Evolutionary conservation across 2,797 vertebrate genomes (phyloP), one percentile per base, ranked within the genome.

Genomic region (Lithobates sylvaticus): DNA sequence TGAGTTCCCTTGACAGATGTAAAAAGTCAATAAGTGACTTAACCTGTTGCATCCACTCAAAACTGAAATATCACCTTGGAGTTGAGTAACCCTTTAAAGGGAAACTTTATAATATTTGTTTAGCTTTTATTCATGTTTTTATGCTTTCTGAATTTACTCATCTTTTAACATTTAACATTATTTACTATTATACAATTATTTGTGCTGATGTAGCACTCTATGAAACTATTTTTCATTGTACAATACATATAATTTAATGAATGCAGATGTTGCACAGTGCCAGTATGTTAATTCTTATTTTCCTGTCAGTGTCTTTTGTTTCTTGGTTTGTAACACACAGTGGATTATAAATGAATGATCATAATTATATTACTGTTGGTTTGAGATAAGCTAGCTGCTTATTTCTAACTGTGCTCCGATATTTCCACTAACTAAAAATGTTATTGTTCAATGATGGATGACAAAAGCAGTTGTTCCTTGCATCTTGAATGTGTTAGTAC

Each of bases 281-380:
- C 50, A 61, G 6, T 58, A 44, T 61, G 79, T 72, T 72, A 23
- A 54, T 73, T 42, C 29, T 10, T 36, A 42, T 72, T 81, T 81
- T 39, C 70, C 3, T 70, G 79, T 64, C 36, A 85, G 7, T 27
- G 3, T 50, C 16, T 72, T 85, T 50, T 84, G 67, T 78, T 78
- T 54, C 54, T 73, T 67, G 61, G 64, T 21, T 85, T 80, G 71
- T 85, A 67, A 26, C 69, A 72, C 39, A 54, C 42, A 64, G 29
- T 27, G 61, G 61, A 85, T 70, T 54, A 69, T 76, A 76, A 85
- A 81, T 69, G n/a, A 70, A 69, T 86, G 71, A 76, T 89, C 16
- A 61, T 42, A 73, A 54, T 86, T 73, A 76, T 83, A 81, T 69
- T 79, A 83, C 32, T 73, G 58, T 80, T 87, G 44, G 58, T 82